Evolutionary conservation across 2,113 vertebrate species (phyloP).

Genomic region (Oryzias celebensis): DNA sequence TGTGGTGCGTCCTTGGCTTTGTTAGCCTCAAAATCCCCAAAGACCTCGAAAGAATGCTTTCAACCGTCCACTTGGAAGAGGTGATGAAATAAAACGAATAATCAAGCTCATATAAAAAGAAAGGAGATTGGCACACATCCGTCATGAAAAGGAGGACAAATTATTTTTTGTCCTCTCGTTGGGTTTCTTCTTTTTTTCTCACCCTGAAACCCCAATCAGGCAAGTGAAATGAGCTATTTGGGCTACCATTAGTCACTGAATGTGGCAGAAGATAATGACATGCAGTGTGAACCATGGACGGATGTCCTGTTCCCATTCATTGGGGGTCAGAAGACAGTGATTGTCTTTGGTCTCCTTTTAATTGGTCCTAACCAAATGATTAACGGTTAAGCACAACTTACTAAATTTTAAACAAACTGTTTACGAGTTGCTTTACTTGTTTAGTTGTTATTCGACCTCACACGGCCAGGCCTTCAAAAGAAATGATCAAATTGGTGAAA

Average conservation of each 20-base stretch:
- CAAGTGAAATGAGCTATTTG: constrained; percentile 17
- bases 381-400: no score
- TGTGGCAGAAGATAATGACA: constrained; percentile 9
- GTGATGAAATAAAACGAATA: constrained; percentile 75
- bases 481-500: no score
- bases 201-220: constrained; percentile 28
- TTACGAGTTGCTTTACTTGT: no score
- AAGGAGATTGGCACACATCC: constrained; percentile 63
- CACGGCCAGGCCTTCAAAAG: no score
- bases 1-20: constrained; percentile 64
- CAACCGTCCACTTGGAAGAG: constrained; percentile 71
- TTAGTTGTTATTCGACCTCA: no score
- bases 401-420: no score
- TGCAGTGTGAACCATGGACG: neutral
- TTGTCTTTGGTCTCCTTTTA: neutral
- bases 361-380: no score
- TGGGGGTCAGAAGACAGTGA: constrained; percentile 32
- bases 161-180: constrained; percentile 66
- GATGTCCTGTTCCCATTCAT: neutral
- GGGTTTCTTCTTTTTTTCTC: constrained; percentile 25
- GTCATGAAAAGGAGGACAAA: constrained; percentile 61
- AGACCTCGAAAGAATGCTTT: constrained; percentile 71
- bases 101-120: constrained; percentile 67
- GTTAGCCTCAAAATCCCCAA: constrained; percentile 57
- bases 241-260: constrained; percentile 20